Percentiles rank a stretch among this genome's conserved stretches.
Evolutionary conservation across 2,113 vertebrate genomes (phyloP).

Genomic region (Chaenogobius annularis): DNA sequence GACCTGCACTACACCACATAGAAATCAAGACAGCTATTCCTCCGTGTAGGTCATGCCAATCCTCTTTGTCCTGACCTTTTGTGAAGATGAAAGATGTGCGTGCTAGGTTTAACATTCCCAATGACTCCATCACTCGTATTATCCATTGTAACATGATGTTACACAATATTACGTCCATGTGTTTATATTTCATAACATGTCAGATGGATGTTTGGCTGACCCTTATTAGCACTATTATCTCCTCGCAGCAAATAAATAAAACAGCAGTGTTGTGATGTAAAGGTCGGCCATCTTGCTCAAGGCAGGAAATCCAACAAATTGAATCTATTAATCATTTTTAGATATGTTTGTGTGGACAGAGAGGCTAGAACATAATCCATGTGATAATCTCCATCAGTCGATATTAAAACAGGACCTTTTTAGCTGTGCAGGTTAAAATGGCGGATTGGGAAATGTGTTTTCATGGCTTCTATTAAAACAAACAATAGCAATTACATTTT

Average conservation of each 20-base stretch:
- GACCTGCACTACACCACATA: background rate
- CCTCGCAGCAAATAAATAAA: conserved; percentile 19
- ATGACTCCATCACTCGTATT: background rate
- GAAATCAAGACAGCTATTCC: conserved; percentile 6
- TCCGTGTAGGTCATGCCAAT: background rate
- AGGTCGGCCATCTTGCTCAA: background rate
- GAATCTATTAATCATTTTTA: conserved; percentile 49
- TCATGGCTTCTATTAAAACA: background rate
- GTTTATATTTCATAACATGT: conserved; percentile 13
- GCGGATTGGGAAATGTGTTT: background rate
- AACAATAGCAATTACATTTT: background rate
- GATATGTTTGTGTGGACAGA: conserved; percentile 19
- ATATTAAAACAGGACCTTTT: conserved; percentile 17
- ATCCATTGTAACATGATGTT: conserved; percentile 6
- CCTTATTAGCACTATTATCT: conserved; percentile 11
- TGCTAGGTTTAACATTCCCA: background rate
- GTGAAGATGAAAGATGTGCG: background rate
- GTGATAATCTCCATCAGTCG: conserved; percentile 53
- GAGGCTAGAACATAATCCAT: conserved; percentile 45
- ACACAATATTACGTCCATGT: background rate
- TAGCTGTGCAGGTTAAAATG: conserved; percentile 11
- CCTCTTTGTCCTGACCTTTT: conserved; percentile 3
- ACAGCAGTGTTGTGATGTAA: conserved; percentile 21
- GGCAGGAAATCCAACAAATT: conserved; percentile 30
- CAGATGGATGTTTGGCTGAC: background rate